Evolutionary conservation across 23 tunicate species (phyloP).

Genomic region (Ciona savignyi): DNA sequence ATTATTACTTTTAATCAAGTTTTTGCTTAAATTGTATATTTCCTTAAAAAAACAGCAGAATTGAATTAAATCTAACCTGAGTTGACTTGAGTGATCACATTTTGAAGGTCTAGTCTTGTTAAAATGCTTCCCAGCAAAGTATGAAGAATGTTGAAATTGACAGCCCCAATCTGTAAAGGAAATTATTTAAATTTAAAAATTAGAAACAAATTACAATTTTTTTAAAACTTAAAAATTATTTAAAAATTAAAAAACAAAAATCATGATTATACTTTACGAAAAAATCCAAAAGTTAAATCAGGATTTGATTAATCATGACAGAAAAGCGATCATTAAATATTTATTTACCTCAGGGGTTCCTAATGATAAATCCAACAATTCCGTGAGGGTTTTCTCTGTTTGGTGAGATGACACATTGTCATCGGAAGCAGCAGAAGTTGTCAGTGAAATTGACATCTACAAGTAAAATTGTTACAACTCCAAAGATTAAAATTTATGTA

Average conservation of each 20-base stretch:
- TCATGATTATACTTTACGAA: too few species aligned
- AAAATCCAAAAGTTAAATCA: too few species aligned
- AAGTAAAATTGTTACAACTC: not conserved
- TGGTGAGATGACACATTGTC: not conserved
- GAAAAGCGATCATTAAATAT: too few species aligned
- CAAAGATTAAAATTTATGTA: too few species aligned
- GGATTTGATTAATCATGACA: too few species aligned
- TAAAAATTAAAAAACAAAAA: too few species aligned
- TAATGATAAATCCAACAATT: constrained; percentile 60
- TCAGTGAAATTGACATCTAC: constrained; percentile 22
- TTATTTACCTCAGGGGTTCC: constrained; percentile 83
- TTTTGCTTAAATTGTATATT: too few species aligned
- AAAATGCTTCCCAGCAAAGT: constrained; percentile 36
- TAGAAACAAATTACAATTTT: not conserved
- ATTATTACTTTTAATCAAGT: too few species aligned
- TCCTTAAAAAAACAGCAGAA: too few species aligned
- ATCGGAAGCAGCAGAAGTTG: constrained; percentile 4
- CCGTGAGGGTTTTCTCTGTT: constrained; percentile 59
- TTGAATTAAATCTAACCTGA: too few species aligned
- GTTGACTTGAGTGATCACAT: constrained; percentile 31
- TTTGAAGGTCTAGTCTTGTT: constrained; percentile 40
- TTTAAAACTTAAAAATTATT: not conserved
- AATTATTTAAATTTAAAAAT: not conserved
- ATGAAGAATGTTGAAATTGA: constrained; percentile 81
- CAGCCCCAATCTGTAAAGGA: constrained; percentile 82